phyloP scores from a whole-genome alignment of 2,888 invertebrate species.

The Zygaena filipendulae region DNA sequence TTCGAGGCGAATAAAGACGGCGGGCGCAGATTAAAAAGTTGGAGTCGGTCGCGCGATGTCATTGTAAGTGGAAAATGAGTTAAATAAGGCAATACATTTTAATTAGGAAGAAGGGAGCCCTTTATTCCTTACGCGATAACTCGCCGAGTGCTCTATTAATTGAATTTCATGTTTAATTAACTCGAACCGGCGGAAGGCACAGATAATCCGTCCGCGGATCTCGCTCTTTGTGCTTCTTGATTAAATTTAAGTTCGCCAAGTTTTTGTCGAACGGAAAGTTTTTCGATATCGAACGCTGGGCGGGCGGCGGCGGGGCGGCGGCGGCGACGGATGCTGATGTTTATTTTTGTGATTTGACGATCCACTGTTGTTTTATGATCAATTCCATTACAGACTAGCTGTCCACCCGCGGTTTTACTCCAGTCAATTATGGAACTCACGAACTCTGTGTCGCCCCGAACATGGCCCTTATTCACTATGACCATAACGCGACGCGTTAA shows the following conservation, averaged over 20 bases:
- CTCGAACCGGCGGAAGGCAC: constrained; percentile 41
- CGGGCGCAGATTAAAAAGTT: constrained; percentile 65
- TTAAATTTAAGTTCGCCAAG: constrained; percentile 38
- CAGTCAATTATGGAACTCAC: too few species aligned
- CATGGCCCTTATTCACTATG: too few species aligned
- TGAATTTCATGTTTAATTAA: constrained; percentile 69
- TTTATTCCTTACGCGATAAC: constrained; percentile 64
- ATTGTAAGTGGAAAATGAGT: constrained; percentile 68
- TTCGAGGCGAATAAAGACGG: constrained; percentile 46
- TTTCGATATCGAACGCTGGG: too few species aligned
- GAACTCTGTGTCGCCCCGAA: too few species aligned
- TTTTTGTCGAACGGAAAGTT: too few species aligned
- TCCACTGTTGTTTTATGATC: too few species aligned
- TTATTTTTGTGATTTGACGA: too few species aligned
- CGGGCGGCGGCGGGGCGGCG: too few species aligned
- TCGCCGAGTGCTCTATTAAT: constrained; percentile 60
- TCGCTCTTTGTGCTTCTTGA: constrained; percentile 32
- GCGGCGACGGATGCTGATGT: too few species aligned
- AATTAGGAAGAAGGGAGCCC: constrained; percentile 64
- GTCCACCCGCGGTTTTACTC: too few species aligned
- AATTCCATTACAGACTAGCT: too few species aligned
- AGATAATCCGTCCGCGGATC: constrained; percentile 54
- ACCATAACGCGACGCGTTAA: too few species aligned
- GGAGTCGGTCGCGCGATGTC: constrained; percentile 62
- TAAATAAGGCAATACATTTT: constrained; percentile 70